Evolutionary conservation across 2,888 invertebrate genomes (phyloP).

Genomic region (Andrena marginata): DNA sequence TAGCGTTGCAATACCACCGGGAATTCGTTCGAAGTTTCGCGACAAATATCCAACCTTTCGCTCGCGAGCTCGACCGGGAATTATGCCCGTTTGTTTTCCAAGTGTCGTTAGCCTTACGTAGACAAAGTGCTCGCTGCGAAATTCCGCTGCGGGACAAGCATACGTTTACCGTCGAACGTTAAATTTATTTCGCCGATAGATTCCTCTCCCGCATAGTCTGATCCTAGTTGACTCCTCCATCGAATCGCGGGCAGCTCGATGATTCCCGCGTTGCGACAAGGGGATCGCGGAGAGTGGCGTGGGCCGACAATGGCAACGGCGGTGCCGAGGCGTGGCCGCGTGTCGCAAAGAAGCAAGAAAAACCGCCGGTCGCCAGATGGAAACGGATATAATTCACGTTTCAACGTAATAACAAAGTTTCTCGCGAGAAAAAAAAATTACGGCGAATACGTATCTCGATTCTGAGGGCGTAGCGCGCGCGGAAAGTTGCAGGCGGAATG

Average conservation of each 20-base stretch:
- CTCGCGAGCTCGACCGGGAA: background rate
- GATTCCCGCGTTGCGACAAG: background rate
- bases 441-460: constrained; percentile 3
- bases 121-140: background rate
- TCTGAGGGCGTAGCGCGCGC: background rate
- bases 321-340: background rate
- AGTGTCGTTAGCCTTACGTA: background rate
- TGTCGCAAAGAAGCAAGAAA: background rate
- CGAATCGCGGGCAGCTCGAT: constrained; percentile 7
- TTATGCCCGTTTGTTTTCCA: background rate
- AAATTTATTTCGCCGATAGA: constrained; percentile 7
- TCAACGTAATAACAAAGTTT: constrained; percentile 52
- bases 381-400: constrained; percentile 50
- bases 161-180: background rate
- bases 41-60: background rate
- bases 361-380: constrained; percentile 21
- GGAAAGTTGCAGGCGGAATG: constrained; percentile 15
- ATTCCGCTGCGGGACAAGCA: background rate
- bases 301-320: background rate
- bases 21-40: background rate
- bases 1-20: background rate
- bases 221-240: background rate
- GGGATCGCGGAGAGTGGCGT: background rate
- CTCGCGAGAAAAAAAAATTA: constrained; percentile 21
- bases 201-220: background rate